Base-by-base conservation (phyloP, 2,113 vertebrate genomes). In the Ophiodon elongatus region DNA sequence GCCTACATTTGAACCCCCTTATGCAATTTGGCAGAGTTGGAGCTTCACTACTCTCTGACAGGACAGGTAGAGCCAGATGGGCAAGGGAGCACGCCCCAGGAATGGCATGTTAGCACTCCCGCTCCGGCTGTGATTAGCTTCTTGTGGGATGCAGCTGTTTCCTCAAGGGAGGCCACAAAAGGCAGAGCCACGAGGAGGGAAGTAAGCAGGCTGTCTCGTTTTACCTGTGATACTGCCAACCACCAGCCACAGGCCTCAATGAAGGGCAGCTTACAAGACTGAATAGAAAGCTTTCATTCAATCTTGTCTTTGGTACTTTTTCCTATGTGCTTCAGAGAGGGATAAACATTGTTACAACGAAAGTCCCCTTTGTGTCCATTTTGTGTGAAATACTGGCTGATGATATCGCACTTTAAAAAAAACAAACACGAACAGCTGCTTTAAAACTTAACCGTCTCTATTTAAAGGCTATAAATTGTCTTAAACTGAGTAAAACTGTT, bases 351-450 rank as follows among this genome's bases (percentile, higher is more conserved):
- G 82, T 90, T 86, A 86, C 50, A 73, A 56, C 79, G 79, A 9
- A 54, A 64, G 80, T 87, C 78, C 11, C 80, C 73, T 92, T 89
- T 85, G 67, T 78, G 76, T 74, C 73, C 45, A 33, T 76, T 85
- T 73, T 85, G 79, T 50, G 64, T 82, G 56, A 85, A 85, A 87
- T 73, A 64, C 43, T 64, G 73, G 83, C 85, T 88, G 84, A 90
- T 85, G 84, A 87, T 86, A 72, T 33, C 85, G 89, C 82, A 60
- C 80, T 92, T 91, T 1, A 50, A 45, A 65, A 35, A 62, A 37
- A 62, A 71, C 31, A 85, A 84, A 47, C 87, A 72, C 45, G 73
- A 94, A 94, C 94, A 94, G 95, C 94, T 95, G 95, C 94, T 96
- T 95, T 95, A 85, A 95, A 95, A 95, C 93, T 89, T 92, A 67